Base-by-base conservation (phyloP, 2,113 vertebrate species). In the Pontoporia blainvillei region DNA sequence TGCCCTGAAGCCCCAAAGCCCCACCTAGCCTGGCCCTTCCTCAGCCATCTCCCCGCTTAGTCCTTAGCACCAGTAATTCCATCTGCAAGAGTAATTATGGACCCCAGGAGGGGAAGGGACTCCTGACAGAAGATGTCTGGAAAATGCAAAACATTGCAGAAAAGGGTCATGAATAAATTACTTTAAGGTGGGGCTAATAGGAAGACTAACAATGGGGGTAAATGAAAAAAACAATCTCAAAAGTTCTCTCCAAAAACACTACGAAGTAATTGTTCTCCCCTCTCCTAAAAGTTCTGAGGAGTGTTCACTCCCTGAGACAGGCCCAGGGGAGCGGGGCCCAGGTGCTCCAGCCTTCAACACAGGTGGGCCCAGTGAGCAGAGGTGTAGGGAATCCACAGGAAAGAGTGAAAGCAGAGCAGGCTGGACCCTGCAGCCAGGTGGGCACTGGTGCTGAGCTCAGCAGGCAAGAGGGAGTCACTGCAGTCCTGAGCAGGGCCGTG, bases 31-130 rank as follows among this genome's bases (percentile, higher is more conserved):
- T 0, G 41, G 29, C 98, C 98, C 98, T 98, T 98, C 98, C 96
- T 90, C 97, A 49, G 44, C 88, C 69, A 72, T 75, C 90, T 97
- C 98, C 34, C 96, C 93, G n/a, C 18, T 6, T 92, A 96, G 78
- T 96, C 96, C 57, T 99, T 95, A 97, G 62, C 97, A 96, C 95
- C 90, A 96, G 72, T 98, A 98, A 98, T 97, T 96, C 96, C 96
- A 97, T 98, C 98, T 98, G 98, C 98, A 98, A 98, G 98, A 99
- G 98, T 99, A 99, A 99, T 99, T 99, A 99, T 98, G 98, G 96
- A 97, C 98, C 98, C 98, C 98, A 98, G 96, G 98, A 99, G 98
- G 99, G 98, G 98, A 97, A 93, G 97, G 97, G 95, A 96, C 79
- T 98, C 95, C 95, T 98, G 97, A 97, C 98, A 98, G 98, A 97